Evolutionary conservation across 2,797 vertebrate species (phyloP).

Genomic region (Psittacula derbiana): DNA sequence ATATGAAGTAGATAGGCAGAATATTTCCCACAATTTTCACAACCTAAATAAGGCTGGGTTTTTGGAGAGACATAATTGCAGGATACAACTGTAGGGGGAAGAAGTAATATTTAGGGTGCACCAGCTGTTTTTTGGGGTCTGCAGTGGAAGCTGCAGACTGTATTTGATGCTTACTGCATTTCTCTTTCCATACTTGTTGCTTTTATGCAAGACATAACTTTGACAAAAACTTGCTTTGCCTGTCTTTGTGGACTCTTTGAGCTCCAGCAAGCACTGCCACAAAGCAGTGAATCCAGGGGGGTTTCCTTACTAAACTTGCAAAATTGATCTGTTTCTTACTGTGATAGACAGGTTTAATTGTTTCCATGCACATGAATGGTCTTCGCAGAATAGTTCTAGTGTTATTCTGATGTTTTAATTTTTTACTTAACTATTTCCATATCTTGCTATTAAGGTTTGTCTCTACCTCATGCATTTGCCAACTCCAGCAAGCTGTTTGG

Average conservation of each 20-base stretch:
- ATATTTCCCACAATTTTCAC: background rate
- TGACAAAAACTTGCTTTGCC: background rate
- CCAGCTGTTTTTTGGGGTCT: background rate
- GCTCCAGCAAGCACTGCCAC: background rate
- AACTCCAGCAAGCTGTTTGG: accelerated
- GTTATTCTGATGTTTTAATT: background rate
- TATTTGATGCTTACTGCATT: accelerated
- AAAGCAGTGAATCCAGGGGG: no score
- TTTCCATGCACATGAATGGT: background rate
- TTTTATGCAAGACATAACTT: background rate
- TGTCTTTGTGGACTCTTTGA: background rate
- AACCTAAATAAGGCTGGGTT: background rate
- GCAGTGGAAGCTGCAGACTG: background rate
- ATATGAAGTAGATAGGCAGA: background rate
- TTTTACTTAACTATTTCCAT: background rate
- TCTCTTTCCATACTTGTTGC: background rate
- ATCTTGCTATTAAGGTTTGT: background rate
- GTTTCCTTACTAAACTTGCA: background rate
- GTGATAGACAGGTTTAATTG: background rate
- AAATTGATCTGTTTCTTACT: background rate
- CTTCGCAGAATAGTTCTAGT: background rate
- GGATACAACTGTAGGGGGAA: background rate
- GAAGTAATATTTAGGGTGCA: background rate
- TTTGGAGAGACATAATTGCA: background rate
- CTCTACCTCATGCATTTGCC: background rate